These are phyloP conservation scores for Aphrocallistes beatrix DNA, from an alignment of 37 sponge, comb jelly and placozoan species.

Conservation along the genomic window DNA sequence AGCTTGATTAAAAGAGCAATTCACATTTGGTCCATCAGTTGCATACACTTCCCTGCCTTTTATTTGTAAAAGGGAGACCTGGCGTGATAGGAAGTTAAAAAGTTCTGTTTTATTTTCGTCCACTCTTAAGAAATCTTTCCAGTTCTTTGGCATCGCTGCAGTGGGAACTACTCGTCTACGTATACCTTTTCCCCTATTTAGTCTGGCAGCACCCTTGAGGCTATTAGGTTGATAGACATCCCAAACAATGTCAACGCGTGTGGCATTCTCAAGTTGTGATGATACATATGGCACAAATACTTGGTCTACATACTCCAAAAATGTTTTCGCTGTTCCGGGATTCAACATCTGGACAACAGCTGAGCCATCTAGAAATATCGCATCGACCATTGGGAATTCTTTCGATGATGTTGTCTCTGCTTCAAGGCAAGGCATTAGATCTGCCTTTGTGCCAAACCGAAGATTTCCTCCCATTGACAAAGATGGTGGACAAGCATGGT, in stretches of 20 bases:
- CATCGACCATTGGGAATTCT: constrained; percentile 2
- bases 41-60: not conserved
- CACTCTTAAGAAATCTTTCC: not conserved
- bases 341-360: constrained; percentile 12
- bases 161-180: not conserved
- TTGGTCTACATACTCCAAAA: not conserved
- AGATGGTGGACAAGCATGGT: constrained; percentile 23
- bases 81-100: not conserved
- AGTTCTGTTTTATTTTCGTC: not conserved
- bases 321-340: not conserved
- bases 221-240: not conserved
- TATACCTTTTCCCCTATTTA: not conserved
- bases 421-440: constrained; percentile 13
- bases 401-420: not conserved
- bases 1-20: too few species aligned
- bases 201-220: not conserved
- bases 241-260: not conserved
- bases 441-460: constrained; percentile 18
- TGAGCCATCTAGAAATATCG: constrained; percentile 13
- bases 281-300: not conserved
- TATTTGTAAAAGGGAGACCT: not conserved
- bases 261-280: not conserved
- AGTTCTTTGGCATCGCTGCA: not conserved
- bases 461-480: constrained; percentile 4
- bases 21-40: not conserved